Base-by-base conservation (phyloP, 2,113 vertebrate genomes). In the Burhinus bistriatus region DNA sequence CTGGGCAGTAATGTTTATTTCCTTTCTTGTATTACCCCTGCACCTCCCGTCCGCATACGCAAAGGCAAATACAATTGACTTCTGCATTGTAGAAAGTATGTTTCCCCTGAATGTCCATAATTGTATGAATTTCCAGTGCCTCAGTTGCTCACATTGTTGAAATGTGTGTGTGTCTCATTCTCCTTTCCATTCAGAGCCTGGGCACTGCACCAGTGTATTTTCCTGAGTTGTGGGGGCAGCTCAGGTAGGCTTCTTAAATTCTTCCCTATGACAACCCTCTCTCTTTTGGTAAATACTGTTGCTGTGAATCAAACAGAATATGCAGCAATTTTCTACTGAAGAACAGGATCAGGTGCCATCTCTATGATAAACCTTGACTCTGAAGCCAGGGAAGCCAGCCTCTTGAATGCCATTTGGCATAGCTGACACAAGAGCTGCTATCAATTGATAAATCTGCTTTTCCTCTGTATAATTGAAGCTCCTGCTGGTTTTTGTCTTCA, bases 41-140 rank as follows among this genome's bases (percentile, higher is more conserved):
- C 2, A 5, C 16, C 8, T 68, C 18, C 34, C 2, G 7, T 5
- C 3, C 0, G 0, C 16, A 42, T 27, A 42, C 0, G 1, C 8
- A 49, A 76, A 86, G 18, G 32, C 27, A 80, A 83, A 44, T 9
- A 78, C n/a, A 52, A 29, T 9, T 5, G 15, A 49, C 15, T 47
- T 66, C 57, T 76, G 12, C 21, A 58, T 40, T 71, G 38, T 30
- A 86, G 15, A 72, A 92, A 76, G 58, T 83, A 19, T 14, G 2
- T 54, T 70, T 88, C 44, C 15, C 8, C 14, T 25, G 3, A 57
- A 16, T 58, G 30, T 36, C 27, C 66, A 68, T 13, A 76, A 52
- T 58, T n/a, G 58, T 1, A 54, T 10, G 34, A 25, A n/a, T 52
- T 88, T 66, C 23, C 6, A 10, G n/a, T 54, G 77, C 38, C n/a